These are phyloP conservation scores for Heptranchias perlo DNA, from an alignment of 2,113 vertebrate genomes.

Conservation along the genomic window DNA sequence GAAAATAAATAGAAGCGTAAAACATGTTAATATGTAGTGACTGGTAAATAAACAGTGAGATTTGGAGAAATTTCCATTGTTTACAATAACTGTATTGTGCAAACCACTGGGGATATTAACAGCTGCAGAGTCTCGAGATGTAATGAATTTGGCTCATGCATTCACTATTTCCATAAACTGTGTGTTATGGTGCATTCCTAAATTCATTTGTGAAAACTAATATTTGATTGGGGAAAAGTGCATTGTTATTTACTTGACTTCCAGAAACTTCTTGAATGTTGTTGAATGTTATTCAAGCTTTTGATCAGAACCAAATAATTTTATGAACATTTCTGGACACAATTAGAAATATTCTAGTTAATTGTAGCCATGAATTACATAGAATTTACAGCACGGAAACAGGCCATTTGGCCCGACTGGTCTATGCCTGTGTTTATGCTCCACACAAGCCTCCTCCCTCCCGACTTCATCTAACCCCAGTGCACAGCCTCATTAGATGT, in stretches of 20 bases:
- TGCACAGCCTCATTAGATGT: too few relatives aligned
- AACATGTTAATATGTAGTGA: background rate
- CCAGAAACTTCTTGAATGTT: background rate
- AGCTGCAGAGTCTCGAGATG: background rate
- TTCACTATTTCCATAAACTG: background rate
- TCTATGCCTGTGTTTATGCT: too few relatives aligned
- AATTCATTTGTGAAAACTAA: background rate
- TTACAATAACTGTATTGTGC: background rate
- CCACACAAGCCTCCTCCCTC: too few relatives aligned
- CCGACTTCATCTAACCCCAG: too few relatives aligned
- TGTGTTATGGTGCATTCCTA: background rate
- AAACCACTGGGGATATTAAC: background rate
- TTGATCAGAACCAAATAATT: background rate
- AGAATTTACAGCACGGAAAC: too few relatives aligned
- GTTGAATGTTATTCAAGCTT: background rate
- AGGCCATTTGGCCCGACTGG: too few relatives aligned
- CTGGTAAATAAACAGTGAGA: background rate
- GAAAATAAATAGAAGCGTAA: background rate
- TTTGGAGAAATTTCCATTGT: background rate
- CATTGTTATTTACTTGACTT: background rate
- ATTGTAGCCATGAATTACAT: background rate
- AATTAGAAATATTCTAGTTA: background rate
- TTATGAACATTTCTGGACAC: background rate
- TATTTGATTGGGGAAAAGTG: background rate
- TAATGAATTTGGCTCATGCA: background rate